phyloP scores from a whole-genome alignment of 2,797 vertebrate genomes.

The Argya squamiceps region DNA sequence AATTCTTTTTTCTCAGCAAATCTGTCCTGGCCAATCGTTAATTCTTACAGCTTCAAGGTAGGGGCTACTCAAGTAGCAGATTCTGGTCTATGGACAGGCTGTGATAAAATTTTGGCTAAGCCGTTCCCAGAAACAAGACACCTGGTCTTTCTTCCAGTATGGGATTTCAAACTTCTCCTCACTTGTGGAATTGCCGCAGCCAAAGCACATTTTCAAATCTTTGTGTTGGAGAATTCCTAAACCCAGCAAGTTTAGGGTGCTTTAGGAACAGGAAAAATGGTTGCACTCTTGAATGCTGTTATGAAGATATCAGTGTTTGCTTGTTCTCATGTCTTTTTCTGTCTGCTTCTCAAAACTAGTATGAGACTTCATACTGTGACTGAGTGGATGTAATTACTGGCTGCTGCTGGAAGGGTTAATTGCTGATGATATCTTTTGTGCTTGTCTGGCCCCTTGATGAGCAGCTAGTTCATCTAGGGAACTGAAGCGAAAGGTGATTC shows the following conservation, averaged over 20 bases:
- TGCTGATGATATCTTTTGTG: background rate
- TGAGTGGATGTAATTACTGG: background rate
- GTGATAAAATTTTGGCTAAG: background rate
- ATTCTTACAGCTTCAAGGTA: background rate
- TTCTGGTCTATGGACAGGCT: accelerated
- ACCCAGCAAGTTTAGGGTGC: background rate
- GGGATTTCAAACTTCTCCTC: background rate
- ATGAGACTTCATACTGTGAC: background rate
- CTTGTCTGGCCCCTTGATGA: background rate
- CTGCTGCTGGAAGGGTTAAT: conserved; percentile 18
- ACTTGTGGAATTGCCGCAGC: background rate
- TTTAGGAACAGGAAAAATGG: background rate
- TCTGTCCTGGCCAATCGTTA: background rate
- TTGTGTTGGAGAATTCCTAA: background rate
- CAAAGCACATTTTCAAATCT: background rate
- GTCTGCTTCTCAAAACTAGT: background rate
- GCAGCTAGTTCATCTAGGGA: background rate
- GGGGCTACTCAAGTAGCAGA: background rate
- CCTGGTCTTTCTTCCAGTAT: background rate
- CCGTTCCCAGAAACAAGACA: background rate
- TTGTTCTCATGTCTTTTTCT: background rate
- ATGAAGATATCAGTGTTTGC: background rate
- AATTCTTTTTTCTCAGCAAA: background rate
- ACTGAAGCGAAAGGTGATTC: background rate
- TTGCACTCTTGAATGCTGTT: background rate